Base-by-base conservation (phyloP, 2,797 vertebrate species). In the Phataginus tetradactyla region DNA sequence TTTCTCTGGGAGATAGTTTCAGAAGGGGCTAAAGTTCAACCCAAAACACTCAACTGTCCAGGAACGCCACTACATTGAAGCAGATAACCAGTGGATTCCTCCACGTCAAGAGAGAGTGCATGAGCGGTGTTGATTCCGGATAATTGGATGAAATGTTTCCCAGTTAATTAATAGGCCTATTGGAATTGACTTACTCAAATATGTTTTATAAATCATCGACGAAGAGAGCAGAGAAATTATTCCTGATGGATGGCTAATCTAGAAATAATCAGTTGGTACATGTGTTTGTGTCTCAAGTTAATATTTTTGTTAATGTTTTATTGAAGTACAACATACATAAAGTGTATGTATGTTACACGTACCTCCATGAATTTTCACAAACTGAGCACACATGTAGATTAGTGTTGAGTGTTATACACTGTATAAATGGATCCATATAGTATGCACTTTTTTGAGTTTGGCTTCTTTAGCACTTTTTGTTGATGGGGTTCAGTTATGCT, bases 1-100 rank as follows among this genome's bases (percentile, higher is more conserved):
- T 87, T 97, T 90, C 92, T 97, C 93, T 94, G 87, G 68, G 79
- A 37, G 93, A 39, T 17, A 34, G n/a, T 66, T 97, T 95, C 89
- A 98, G 97, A 92, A 96, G 96, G 71, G 98, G 95, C 86, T 98
- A 94, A 4, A 88, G 94, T 90, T 99, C 53, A 87, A 84, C 29
- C 32, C 27, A 81, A 87, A 61, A 89, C 14, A 49, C 49, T 61
- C 27, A 68, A 5, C 25, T 84, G 64, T 88, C 71, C 37, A 7
- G 78, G 93, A 90, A 15, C 55, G 71, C 4, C 21, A 32, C 14
- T 12, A 11, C n/a, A 92, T 5, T 29, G 18, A 80, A 94, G 45
- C 37, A 51, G 21, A 34, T 18, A 25, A 42, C 13, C 20, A 69
- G 29, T 7, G 29, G 23, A 77, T 84, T 74, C 42, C 45, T 90